Conservation (phyloP, 2,113 vertebrate species). For the Pluvianellus socialis region DNA sequence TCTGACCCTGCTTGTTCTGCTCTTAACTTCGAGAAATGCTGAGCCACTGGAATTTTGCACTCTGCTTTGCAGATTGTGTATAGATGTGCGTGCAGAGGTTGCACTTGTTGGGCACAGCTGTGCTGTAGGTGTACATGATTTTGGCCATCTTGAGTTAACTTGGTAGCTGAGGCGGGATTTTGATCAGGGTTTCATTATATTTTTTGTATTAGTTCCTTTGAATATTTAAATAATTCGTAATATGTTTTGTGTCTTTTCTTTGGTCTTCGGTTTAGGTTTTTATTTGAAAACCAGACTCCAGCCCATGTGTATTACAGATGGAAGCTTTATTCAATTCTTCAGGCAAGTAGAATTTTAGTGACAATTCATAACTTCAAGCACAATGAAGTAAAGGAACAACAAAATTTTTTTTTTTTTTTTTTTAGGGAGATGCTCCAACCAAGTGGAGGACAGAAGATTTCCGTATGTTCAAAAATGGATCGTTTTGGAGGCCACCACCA, state of each 20-base stretch:
- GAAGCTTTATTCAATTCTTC: slow-evolving; percentile 97
- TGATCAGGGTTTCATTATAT: not conserved
- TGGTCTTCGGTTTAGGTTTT: slow-evolving; percentile 81
- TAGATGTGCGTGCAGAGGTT: not conserved
- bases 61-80: not conserved
- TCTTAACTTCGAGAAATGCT: not conserved
- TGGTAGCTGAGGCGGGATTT: not conserved
- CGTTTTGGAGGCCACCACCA: slow-evolving; percentile 94
- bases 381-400: not conserved
- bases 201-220: not conserved
- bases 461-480: slow-evolving; percentile 98
- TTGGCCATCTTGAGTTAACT: not conserved
- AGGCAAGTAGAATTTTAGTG: slow-evolving; percentile 77
- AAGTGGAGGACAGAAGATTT: slow-evolving; percentile 98
- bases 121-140: not conserved
- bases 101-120: not conserved
- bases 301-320: slow-evolving; percentile 98
- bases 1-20: not conserved
- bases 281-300: slow-evolving; percentile 99
- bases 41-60: not conserved
- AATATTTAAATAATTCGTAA: not conserved
- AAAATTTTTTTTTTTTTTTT: not conserved
- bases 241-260: slow-evolving; percentile 3
- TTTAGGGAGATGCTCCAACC: slow-evolving; percentile 92
- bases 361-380: not conserved